Evolutionary conservation across 2,888 invertebrate genomes (phyloP), one percentile per base, ranked within the genome.

Genomic region (Eubasilissa splendida): DNA sequence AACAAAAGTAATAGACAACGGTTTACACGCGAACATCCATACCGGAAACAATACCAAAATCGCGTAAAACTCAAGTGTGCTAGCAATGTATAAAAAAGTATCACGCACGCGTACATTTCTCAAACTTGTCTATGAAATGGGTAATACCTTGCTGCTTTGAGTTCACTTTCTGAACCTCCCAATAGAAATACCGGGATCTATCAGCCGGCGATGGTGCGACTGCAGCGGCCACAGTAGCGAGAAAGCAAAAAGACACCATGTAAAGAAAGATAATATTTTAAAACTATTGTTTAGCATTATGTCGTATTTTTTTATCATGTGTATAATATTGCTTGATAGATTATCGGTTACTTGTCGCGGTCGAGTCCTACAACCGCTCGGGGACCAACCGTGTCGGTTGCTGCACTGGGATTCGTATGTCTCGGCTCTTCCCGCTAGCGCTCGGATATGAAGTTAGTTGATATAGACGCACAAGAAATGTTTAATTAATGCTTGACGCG

Each of bases 351-450:
- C 50, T 68, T 52, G n/a, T 50, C 10, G 9, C 50, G 68, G 50
- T 68, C 10, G 52, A 63, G 68, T 14, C 50, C 12, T 10, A 42
- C 14, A 42, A 52, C 68, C 68, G 68, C 68, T 68, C 68, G 50
- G 50, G n/a, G 50, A 68, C 68, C 68, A 50, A 68, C n/a, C 14
- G 68, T 68, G 68, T 14, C 68, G 68, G 68, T 14, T 68, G 50
- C 52, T 42, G 68, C 14, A 58, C 58, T 58, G 68, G 12, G 50
- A 68, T 68, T 68, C 68, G 68, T 68, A 14, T 50, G 50, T 68
- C 68, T 68, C 68, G 68, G 68, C 50, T 68, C 68, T 68, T 68
- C 68, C 52, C 68, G 68, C 50, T 14, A 52, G 50, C 68, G n/a
- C 50, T 68, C 68, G 68, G 50, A 66, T 14, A 68, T 50, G 14